Conservation (phyloP, 1,140 invertebrate genomes). For the Monochamus saltuarius region DNA sequence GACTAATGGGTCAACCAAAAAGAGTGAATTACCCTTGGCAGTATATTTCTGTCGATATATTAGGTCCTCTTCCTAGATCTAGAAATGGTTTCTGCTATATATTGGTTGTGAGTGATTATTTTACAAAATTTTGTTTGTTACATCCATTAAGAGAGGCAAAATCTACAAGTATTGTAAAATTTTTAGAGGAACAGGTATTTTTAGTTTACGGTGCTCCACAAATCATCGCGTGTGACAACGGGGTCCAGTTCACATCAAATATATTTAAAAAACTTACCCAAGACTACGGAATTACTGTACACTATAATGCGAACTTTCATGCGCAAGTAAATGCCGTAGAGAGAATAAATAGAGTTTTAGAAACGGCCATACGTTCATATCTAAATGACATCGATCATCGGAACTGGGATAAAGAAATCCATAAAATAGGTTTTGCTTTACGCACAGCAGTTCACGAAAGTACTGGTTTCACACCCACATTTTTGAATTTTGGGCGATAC, state of each 20-base stretch:
- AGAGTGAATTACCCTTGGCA: conserved; percentile 26
- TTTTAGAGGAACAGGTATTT: conserved; percentile 24
- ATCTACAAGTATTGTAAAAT: conserved; percentile 14
- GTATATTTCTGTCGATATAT: conserved; percentile 45
- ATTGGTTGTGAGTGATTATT: conserved; percentile 42
- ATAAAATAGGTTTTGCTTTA: conserved; percentile 15
- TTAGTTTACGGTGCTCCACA: conserved; percentile 24
- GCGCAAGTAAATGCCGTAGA: conserved; percentile 21
- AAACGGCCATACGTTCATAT: conserved; percentile 19
- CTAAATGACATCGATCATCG: conserved; percentile 25
- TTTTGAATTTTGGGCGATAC: background rate
- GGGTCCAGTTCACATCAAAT: conserved; percentile 23
- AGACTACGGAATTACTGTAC: background rate
- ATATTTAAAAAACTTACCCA: conserved; percentile 8
- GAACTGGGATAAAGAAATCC: conserved; percentile 16
- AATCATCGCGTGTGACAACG: conserved; percentile 31
- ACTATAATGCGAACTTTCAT: conserved; percentile 10
- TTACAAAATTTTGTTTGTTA: conserved; percentile 29
- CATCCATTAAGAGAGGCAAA: conserved; percentile 14
- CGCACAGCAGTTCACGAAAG: conserved; percentile 22
- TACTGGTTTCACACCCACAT: conserved; percentile 19
- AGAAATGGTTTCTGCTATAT: conserved; percentile 40
- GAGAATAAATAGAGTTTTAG: conserved; percentile 16
- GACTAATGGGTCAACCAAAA: conserved; percentile 26
- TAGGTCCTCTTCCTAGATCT: conserved; percentile 43